Percentiles rank a stretch among this genome's conserved stretches.
These are phyloP conservation scores for Isoperla grammatica DNA, from an alignment of 2,888 invertebrate genomes.

Conservation along the genomic window DNA sequence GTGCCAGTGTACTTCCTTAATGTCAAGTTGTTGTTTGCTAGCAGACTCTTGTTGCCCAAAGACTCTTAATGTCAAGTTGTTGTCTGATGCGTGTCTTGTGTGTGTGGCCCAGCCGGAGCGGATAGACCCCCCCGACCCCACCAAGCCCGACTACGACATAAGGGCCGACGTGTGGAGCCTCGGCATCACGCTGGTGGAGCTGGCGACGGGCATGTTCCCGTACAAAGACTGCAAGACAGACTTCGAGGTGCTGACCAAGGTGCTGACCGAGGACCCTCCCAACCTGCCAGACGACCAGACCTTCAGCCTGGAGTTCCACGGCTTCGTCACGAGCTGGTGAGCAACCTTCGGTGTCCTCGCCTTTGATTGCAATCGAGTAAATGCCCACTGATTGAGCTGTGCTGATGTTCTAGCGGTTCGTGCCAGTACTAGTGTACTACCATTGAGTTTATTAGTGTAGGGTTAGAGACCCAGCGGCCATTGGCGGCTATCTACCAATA, in stretches of 20 bases:
- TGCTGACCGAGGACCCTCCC: conserved; percentile 85
- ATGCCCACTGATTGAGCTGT: no score
- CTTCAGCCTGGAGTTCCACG: conserved; percentile 81
- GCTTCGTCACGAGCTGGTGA: conserved; percentile 88
- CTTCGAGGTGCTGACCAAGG: conserved; percentile 93
- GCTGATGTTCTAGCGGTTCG: no score
- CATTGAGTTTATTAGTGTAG: no score
- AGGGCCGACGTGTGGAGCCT: conserved; percentile 99
- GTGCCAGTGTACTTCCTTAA: no score
- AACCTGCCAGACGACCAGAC: conserved; percentile 68
- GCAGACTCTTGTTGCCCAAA: no score
- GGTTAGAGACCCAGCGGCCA: no score
- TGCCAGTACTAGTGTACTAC: no score
- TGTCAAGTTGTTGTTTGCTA: no score
- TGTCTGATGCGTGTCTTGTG: no score
- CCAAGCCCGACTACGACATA: conserved; percentile 94
- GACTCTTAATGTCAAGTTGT: no score
- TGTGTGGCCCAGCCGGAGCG: conserved; percentile 74
- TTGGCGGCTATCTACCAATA: no score
- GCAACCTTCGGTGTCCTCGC: conserved; percentile 35
- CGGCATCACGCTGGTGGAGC: conserved; percentile 92
- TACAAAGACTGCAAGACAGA: conserved; percentile 93
- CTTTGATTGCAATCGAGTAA: background rate
- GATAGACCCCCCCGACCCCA: conserved; percentile 90
- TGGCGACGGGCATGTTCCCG: conserved; percentile 95